These are phyloP conservation scores for Halcyon senegalensis DNA, from an alignment of 2,113 vertebrate species.

Conservation along the genomic window DNA sequence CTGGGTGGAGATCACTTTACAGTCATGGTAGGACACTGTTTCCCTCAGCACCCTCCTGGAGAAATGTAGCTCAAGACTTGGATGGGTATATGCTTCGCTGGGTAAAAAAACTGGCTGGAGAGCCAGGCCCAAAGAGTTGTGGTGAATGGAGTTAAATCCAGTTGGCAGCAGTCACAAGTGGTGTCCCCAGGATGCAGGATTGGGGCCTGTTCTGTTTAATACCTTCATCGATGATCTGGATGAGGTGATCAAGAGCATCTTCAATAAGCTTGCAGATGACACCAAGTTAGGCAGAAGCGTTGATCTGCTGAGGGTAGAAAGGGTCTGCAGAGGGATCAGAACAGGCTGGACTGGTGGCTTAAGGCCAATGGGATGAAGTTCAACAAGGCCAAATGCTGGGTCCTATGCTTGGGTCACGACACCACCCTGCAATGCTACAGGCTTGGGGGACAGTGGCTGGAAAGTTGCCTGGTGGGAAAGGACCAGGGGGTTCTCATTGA, in stretches of 20 bases:
- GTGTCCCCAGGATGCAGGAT: neutral
- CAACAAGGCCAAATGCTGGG: neutral
- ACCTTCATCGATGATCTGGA: neutral
- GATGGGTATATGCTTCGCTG: neutral
- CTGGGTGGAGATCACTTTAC: neutral
- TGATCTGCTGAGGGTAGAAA: neutral
- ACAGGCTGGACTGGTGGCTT: neutral
- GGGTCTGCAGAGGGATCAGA: neutral
- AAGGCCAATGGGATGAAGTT: accelerated
- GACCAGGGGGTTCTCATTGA: accelerated
- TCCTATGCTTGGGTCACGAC: neutral
- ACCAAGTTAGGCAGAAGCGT: accelerated
- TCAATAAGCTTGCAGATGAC: accelerated
- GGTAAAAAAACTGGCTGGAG: neutral
- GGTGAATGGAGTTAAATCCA: neutral
- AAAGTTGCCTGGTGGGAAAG: neutral
- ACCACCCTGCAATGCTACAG: accelerated
- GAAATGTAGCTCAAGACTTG: neutral
- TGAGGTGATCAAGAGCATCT: accelerated
- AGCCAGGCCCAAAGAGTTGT: neutral
- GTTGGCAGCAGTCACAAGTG: neutral
- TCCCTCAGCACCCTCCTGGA: neutral
- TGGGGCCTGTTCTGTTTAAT: neutral
- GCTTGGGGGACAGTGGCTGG: neutral
- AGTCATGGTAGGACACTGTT: accelerated